Base-by-base conservation (phyloP, 2,797 vertebrate genomes). In the Myioborus miniatus region DNA sequence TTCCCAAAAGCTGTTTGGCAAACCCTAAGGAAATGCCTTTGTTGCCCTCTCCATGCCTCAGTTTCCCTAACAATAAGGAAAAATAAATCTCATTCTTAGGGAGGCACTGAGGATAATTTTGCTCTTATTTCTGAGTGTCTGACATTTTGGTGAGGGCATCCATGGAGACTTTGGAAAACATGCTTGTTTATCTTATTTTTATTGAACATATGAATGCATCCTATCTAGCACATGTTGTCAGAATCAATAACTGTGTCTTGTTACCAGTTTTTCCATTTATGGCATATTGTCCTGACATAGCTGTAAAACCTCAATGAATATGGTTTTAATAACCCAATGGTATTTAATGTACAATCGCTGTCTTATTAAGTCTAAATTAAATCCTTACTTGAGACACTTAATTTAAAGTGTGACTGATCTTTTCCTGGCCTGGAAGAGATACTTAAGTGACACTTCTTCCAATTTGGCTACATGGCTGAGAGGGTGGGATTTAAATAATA, bases 291-390 rank as follows among this genome's bases (percentile, higher is more conserved):
- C 96, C 96, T 97, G 96, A 97, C 96, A 96, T 96, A 96, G 95
- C 97, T 97, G 97, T 97, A 97, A 97, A 98, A 97, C 95, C 97
- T 97, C 97, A 97, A 94, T 96, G 97, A 98, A 97, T 98, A 97
- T 97, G 97, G 92, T 97, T 98, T 97, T 97, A 97, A 98, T 98
- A 98, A 97, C 86, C 85, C 90, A 95, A 95, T 95, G 95, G 92
- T 94, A 97, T 97, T 98, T 97, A 97, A 97, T 15, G 81, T 98
- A 96, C 91, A 98, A 97, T 98, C 91, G 49, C 94, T 97, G 97
- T 97, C 97, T 97, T 97, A 97, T 97, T 98, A 96, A 94, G 87
- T 96, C 96, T 96, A 98, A 97, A 98, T 97, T 97, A 97, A 98
- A 97, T 97, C 97, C 97, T 97, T 97, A 87, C 90, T 97, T 82